These are phyloP conservation scores for Platycnemis pennipes DNA, from an alignment of 2,888 invertebrate species.

Conservation along the genomic window DNA sequence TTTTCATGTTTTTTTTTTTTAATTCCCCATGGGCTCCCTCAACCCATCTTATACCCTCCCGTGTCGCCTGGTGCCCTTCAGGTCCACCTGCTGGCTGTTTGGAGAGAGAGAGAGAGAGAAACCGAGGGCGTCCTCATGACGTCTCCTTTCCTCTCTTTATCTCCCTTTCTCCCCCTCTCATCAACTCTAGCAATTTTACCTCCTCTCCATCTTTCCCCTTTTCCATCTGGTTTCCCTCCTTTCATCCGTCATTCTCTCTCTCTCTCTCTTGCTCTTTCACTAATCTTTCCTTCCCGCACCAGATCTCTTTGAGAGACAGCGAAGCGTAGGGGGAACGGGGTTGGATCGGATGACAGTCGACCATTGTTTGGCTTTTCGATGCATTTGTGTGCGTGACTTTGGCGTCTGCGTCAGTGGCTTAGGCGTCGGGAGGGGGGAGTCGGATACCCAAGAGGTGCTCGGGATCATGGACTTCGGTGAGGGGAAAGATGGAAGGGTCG, in stretches of 20 bases:
- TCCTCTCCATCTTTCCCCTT: neutral
- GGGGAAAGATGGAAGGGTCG: neutral
- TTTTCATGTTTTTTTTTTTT: neutral
- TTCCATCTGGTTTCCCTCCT: neutral
- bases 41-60: constrained; percentile 7
- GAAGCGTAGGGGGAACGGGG: neutral
- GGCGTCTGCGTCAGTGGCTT: constrained; percentile 8
- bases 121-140: constrained; percentile 23
- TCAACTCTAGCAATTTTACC: constrained; percentile 6
- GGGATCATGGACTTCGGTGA: neutral
- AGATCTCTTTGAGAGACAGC: neutral
- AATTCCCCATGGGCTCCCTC: constrained; percentile 31
- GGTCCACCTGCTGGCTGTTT: constrained; percentile 52
- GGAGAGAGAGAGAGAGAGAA: neutral
- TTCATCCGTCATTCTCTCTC: neutral
- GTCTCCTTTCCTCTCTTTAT: neutral
- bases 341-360: constrained; percentile 13
- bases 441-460: constrained; percentile 1
- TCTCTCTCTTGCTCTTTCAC: neutral
- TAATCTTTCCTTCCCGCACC: neutral
- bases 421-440: neutral
- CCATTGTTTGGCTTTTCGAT: neutral
- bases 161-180: neutral
- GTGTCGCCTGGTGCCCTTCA: constrained; percentile 29
- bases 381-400: constrained; percentile 40